These are phyloP conservation scores for Aegithalos caudatus DNA, from an alignment of 2,113 vertebrate genomes.

Conservation along the genomic window DNA sequence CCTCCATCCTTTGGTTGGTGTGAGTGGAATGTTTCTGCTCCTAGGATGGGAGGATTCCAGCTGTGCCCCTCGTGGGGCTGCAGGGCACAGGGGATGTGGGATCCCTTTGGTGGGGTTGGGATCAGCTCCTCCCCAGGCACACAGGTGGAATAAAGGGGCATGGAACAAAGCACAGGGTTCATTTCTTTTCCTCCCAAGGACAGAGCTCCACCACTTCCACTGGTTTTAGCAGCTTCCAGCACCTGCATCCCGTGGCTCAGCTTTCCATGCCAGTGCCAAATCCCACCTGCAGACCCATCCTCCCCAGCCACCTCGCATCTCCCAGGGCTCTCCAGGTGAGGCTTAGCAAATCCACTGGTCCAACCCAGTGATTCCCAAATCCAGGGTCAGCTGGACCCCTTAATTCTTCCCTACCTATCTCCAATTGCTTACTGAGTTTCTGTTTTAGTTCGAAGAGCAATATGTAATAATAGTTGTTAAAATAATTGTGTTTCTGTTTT, in stretches of 20 bases:
- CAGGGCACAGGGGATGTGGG: background rate
- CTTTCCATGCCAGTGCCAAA: background rate
- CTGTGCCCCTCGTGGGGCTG: accelerated
- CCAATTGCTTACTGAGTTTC: background rate
- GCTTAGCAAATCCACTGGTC: background rate
- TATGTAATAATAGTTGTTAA: slow-evolving; percentile 74
- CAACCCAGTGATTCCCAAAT: background rate
- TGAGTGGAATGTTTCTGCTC: background rate
- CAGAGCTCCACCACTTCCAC: background rate
- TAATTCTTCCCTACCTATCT: background rate
- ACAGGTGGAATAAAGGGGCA: background rate
- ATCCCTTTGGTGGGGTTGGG: background rate
- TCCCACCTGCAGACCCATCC: background rate
- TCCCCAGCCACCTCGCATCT: background rate
- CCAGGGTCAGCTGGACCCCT: background rate
- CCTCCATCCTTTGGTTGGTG: background rate
- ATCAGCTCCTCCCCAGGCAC: background rate
- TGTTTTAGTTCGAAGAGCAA: slow-evolving; percentile 65
- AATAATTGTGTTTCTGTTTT: slow-evolving; percentile 77
- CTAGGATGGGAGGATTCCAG: background rate
- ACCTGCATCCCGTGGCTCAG: background rate
- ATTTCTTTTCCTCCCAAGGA: background rate
- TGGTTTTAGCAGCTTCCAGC: background rate
- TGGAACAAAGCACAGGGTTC: background rate
- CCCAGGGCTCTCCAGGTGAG: background rate